phyloP scores from a whole-genome alignment of 2,888 invertebrate species.

The Apeira syringaria region DNA sequence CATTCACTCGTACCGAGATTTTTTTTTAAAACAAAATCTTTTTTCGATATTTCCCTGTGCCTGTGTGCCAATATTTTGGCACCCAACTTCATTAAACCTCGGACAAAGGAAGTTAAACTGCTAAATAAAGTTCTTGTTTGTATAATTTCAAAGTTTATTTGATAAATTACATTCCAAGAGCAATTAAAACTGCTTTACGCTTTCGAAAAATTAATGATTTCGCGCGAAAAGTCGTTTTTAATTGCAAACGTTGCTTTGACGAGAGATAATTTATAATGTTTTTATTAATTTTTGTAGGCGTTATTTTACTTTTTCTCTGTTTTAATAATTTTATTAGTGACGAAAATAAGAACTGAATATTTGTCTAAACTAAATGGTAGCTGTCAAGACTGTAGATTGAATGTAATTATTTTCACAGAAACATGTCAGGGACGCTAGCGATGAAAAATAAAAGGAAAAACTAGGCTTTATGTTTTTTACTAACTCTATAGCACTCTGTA shows the following conservation, averaged over 20 bases:
- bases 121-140: conserved; percentile 6
- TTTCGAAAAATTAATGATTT: conserved; percentile 13
- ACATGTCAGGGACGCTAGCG: no score
- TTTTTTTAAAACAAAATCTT: no score
- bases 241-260: conserved; percentile 7
- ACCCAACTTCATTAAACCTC: conserved; percentile 1
- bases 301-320: no score
- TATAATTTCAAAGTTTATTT: conserved; percentile 15
- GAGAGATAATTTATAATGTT: conserved; percentile 1
- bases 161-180: conserved; percentile 17
- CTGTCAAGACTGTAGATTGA: no score
- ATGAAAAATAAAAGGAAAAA: no score
- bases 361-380: no score
- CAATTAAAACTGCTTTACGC: conserved; percentile 15
- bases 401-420: no score
- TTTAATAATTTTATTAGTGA: no score
- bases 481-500: no score
- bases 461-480: no score
- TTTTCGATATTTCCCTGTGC: neutral
- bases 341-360: no score
- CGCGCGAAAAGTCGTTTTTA: conserved; percentile 9
- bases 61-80: neutral
- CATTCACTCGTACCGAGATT: no score
- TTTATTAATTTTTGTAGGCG: conserved; percentile 9
- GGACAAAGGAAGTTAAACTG: conserved; percentile 2